Conservation (phyloP, 2,888 invertebrate genomes). For the Rotaria socialis region DNA sequence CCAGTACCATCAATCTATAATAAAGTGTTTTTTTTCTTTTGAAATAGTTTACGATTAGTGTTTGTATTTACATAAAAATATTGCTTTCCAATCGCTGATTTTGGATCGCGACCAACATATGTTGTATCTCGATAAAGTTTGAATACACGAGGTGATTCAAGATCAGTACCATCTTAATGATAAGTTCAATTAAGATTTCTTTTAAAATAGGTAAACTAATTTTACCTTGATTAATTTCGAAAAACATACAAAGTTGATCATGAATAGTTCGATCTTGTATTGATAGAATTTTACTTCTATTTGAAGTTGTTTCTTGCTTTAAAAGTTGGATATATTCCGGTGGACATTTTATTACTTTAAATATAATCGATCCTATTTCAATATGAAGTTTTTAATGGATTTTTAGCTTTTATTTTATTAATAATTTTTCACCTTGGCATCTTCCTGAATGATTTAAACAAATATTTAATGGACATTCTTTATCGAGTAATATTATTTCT, state of each 20-base stretch:
- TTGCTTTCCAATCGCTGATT: neutral
- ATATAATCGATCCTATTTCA: slow-evolving; percentile 51
- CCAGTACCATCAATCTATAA: neutral
- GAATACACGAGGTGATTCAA: neutral
- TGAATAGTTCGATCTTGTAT: neutral
- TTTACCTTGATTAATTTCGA: slow-evolving; percentile 10
- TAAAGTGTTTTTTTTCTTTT: neutral
- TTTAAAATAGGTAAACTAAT: neutral
- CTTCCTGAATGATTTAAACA: slow-evolving; percentile 55
- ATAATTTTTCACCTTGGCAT: neutral
- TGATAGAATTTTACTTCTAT: neutral
- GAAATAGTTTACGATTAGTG: neutral
- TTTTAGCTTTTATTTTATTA: neutral
- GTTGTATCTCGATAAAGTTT: neutral
- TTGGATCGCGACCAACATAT: neutral
- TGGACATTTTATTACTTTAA: slow-evolving; percentile 44
- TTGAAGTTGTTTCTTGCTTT: neutral
- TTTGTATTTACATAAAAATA: slow-evolving; percentile 10
- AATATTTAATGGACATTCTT: slow-evolving; percentile 91
- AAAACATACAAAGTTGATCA: neutral
- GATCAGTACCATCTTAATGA: neutral
- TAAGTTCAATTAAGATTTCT: too few relatives aligned
- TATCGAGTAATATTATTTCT: slow-evolving; percentile 89
- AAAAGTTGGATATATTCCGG: slow-evolving; percentile 22
- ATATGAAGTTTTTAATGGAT: neutral